A percentile compares a stretch with the other conserved stretches of the same genome.
Evolutionary conservation across 92 coral and sea anemone genomes (phyloP).

Genomic region (Nematostella vectensis): DNA sequence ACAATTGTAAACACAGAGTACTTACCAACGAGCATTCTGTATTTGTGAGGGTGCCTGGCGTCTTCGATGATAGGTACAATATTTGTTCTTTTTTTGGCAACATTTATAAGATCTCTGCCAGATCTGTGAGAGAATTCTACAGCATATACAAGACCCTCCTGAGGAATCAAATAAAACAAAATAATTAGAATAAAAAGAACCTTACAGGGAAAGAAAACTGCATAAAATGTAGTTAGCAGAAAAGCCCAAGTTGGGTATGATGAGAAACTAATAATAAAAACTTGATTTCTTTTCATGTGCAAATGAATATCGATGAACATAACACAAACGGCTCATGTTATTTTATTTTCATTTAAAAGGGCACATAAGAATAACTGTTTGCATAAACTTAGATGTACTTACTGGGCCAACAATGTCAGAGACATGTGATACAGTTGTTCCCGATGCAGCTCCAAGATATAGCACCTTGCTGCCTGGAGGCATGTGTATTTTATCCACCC

Average conservation of each 20-base stretch:
- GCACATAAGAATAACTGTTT: too few species aligned
- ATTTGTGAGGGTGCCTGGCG: slow-evolving; percentile 98
- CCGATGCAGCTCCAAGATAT: slow-evolving; percentile 99
- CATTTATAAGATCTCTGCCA: slow-evolving; percentile 95
- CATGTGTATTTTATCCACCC: slow-evolving; percentile 93
- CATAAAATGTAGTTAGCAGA: background rate
- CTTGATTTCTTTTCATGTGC: too few species aligned
- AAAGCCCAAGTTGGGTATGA: too few species aligned
- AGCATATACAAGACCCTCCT: slow-evolving; percentile 99
- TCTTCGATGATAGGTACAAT: slow-evolving; percentile 99
- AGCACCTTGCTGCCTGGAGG: slow-evolving; percentile 91
- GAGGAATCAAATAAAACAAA: too few species aligned
- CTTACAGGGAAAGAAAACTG: background rate
- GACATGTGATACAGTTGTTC: slow-evolving; percentile 98
- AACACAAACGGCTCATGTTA: too few species aligned
- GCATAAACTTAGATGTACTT: too few species aligned
- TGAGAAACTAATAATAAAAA: too few species aligned
- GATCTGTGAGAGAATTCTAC: slow-evolving; percentile 99
- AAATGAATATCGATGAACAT: too few species aligned
- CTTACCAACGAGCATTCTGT: slow-evolving; percentile 98
- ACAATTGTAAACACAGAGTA: background rate
- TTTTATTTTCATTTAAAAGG: too few species aligned
- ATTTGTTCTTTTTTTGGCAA: slow-evolving; percentile 97
- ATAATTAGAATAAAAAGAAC: background rate
- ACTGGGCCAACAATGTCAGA: slow-evolving; percentile 98